Base-by-base conservation (phyloP, 2,113 vertebrate genomes). In the Chaetura pelagica region DNA sequence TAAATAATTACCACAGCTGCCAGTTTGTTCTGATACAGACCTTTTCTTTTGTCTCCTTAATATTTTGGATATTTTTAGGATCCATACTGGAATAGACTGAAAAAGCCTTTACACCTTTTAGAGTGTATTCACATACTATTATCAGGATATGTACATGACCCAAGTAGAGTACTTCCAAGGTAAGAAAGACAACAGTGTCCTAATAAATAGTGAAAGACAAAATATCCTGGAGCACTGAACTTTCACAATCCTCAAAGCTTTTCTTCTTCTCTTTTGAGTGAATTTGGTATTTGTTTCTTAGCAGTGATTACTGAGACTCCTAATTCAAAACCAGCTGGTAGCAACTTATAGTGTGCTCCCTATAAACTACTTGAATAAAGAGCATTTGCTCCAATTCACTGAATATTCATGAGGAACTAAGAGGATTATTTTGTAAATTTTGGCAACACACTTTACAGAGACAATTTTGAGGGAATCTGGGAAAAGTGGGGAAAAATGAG, bases 61-160 rank as follows among this genome's bases (percentile, higher is more conserved):
- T 81, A 34, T 46, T 66, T 67, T 57, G 40, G 4, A 6, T 48
- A 18, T 59, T 85, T 49, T 29, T 58, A 99, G 99, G 99, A 99
- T 85, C 99, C 99, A 14, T 99, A 98, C 81, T 99, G 99, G 99
- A 99, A 98, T 93, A 98, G 99, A 84, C 97, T 99, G 93, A 99
- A 98, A 97, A 99, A 99, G 71, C 99, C 99, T 27, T 97, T 99
- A 22, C 99, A 99, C 69, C 97, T 99, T 96, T 97, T 99, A 58
- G 99, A 99, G 77, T 99, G 99, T 75, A 99, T 99, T 94, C 99
- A 99, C 59, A 98, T 99, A 42, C 98, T 99, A 54, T 96, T 99
- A 32, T 98, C 98, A 10, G 98, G 98, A 97, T 99, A 99, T 4
- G 99, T 99, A 71, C 98, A 98, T 3, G 99, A 99, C 95, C 99